phyloP scores from a whole-genome alignment of 2,888 invertebrate species.

The Smittia aterrima region DNA sequence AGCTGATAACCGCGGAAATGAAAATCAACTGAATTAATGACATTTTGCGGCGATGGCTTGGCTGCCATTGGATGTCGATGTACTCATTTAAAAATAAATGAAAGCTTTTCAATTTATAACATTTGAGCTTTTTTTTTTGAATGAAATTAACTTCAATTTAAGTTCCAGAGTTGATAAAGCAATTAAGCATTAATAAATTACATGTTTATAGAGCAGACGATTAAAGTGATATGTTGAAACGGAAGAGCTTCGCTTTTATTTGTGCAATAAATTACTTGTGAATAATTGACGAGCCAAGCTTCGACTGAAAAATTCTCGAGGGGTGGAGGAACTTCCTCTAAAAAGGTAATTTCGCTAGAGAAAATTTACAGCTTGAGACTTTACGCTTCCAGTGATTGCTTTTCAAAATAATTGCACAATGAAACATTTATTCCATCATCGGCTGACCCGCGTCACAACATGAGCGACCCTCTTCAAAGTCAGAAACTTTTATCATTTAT shows the following conservation, averaged over 20 bases:
- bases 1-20: background rate
- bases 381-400: background rate
- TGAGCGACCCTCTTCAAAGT: background rate
- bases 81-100: background rate
- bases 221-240: constrained; percentile 1
- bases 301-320: too few species aligned
- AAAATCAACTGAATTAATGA: constrained; percentile 8
- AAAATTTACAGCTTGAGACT: too few species aligned
- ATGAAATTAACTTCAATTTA: background rate
- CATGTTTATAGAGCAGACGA: background rate
- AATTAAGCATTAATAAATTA: background rate
- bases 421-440: background rate
- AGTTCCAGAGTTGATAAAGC: background rate
- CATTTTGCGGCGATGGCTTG: background rate
- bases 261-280: background rate
- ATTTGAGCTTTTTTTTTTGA: background rate
- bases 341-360: too few species aligned
- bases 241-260: background rate
- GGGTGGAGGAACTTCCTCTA: too few species aligned
- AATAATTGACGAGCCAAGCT: too few species aligned
- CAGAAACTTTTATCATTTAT: background rate
- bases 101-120: background rate
- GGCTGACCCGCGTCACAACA: background rate
- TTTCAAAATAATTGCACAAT: background rate
- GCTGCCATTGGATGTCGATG: background rate